These are phyloP conservation scores for Chlorocebus sabaeus DNA, from an alignment of 2,113 vertebrate species.

Conservation along the genomic window DNA sequence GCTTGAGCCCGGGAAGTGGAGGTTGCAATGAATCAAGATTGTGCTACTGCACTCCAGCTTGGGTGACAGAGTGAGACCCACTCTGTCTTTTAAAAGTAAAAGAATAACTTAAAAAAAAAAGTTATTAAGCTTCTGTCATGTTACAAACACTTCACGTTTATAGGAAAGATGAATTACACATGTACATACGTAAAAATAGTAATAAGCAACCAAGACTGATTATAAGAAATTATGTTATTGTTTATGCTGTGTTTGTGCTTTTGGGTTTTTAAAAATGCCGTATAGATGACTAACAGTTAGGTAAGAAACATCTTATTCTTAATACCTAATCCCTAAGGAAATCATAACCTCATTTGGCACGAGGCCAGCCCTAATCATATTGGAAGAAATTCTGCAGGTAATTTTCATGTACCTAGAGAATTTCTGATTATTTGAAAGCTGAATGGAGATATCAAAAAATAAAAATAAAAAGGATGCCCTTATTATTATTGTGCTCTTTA, in stretches of 20 bases:
- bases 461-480: not conserved
- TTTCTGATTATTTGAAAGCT: constrained; percentile 9
- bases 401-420: not conserved
- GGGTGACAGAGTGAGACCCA: too few species aligned
- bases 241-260: not conserved
- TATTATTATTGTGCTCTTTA: not conserved
- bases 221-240: not conserved
- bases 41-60: too few species aligned
- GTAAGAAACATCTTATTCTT: not conserved
- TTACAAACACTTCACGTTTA: not conserved
- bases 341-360: not conserved
- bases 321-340: not conserved
- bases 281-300: not conserved
- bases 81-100: too few species aligned
- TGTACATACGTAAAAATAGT: not conserved
- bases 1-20: too few species aligned
- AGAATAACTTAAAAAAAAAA: too few species aligned
- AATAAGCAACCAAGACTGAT: not conserved
- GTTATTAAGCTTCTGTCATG: not conserved
- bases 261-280: not conserved
- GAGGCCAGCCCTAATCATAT: not conserved
- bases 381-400: not conserved
- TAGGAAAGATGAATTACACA: not conserved
- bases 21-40: too few species aligned
- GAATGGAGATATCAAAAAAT: not conserved